Conservation (phyloP, 37 sponge, comb jelly and placozoan genomes). For the Ianthella basta region DNA sequence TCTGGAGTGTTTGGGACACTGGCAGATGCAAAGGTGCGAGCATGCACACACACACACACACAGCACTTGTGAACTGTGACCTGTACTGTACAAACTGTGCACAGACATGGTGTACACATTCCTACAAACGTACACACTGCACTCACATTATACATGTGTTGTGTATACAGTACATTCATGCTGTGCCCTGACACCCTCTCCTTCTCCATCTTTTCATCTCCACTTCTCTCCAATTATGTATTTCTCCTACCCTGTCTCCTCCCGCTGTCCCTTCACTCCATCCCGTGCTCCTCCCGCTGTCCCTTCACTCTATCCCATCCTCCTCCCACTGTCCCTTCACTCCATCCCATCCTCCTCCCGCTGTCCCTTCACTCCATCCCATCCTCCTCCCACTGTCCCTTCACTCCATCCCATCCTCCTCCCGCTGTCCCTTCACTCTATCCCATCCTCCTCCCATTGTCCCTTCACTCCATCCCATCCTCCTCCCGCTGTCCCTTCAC, state of each 20-base stretch:
- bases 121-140: too few relatives aligned
- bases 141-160: too few relatives aligned
- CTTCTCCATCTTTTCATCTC: too few relatives aligned
- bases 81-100: too few relatives aligned
- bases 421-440: background rate
- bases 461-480: too few relatives aligned
- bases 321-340: background rate
- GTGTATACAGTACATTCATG: too few relatives aligned
- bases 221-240: too few relatives aligned
- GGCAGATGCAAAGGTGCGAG: conserved; percentile 72
- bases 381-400: background rate
- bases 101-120: too few relatives aligned
- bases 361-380: conserved; percentile 1
- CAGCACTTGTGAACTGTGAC: too few relatives aligned
- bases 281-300: background rate
- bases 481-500: too few relatives aligned
- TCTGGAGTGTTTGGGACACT: conserved; percentile 52
- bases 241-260: background rate
- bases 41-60: background rate
- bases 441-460: background rate
- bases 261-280: background rate
- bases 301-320: background rate
- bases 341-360: too few relatives aligned
- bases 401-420: background rate
- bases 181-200: too few relatives aligned